Base-by-base conservation (phyloP, 2,888 invertebrate species). In the Pycnomerus fuliginosus region DNA sequence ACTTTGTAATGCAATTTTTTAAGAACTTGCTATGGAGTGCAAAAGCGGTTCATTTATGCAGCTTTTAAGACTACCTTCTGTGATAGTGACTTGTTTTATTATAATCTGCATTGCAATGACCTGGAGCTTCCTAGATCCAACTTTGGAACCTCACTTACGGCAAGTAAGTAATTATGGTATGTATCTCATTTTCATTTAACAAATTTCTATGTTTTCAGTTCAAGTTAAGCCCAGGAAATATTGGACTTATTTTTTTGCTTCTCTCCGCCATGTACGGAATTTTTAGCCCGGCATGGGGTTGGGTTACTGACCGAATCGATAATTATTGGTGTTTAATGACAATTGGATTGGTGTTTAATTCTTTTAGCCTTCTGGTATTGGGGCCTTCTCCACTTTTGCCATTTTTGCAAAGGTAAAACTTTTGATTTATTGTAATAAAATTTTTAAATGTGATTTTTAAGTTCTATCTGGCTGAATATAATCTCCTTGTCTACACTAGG, bases 91-190 rank as follows among this genome's bases (percentile, higher is more conserved):
- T 1, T 82, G 83, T 7, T 63, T 84, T 12, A 81, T 85, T 30
- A 80, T 87, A 23, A 76, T 83, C 5, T 76, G 82, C n/a, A 80
- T 83, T 3, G 83, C 87, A 0, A 83, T 83, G 62, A 81, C 83
- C 0, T 83, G 86, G 80, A 83, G 85, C 1, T 88, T 85, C 68
- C 70, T 88, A 40, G 88, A 88, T 64, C 87, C 88, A 1, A 87
- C 87, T 0, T 65, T 88, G 50, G 85, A 87, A 60, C 84, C 85
- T 1, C 87, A 87, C 69, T 68, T 88, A 44, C 71, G 83, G 46
- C 70, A 76, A 65, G 79, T 79, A 67, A 48, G 8, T 8, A 7
- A 2, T 27, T 10, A 10, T 12, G 10, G 15, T 8, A 4, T 13
- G n/a, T 15, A 12, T 14, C 12, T 22, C 2, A 27, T 15, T 38